Conservation (phyloP, 2,888 invertebrate species). For the Mesodorylaimus sp. region DNA sequence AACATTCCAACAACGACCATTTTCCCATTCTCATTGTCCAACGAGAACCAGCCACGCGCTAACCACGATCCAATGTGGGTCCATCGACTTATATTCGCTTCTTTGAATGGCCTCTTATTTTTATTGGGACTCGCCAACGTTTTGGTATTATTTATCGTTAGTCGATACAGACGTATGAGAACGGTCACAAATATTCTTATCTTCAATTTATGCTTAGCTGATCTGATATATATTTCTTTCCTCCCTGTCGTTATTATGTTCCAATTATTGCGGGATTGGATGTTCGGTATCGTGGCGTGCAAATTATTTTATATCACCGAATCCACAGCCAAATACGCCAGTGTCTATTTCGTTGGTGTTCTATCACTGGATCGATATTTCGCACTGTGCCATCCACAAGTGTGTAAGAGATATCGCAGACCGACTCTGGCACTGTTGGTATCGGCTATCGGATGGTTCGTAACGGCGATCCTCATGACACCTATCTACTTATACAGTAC, state of each 20-base stretch:
- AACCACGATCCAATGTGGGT: no score
- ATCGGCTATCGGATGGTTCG: not conserved
- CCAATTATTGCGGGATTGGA: not conserved
- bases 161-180: not conserved
- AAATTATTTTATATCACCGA: constrained; percentile 7
- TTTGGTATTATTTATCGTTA: not conserved
- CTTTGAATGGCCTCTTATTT: no score
- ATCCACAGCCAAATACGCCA: constrained; percentile 7
- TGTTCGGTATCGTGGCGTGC: constrained; percentile 6
- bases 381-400: constrained; percentile 6
- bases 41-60: no score
- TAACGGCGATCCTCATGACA: not conserved
- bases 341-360: constrained; percentile 6
- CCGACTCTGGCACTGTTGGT: not conserved
- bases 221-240: not conserved
- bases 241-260: constrained; percentile 6
- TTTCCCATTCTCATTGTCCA: no score
- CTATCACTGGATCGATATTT: constrained; percentile 10
- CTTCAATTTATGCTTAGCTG: constrained; percentile 9
- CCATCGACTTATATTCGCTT: no score
- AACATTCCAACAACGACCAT: no score
- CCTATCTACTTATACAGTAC: constrained; percentile 5
- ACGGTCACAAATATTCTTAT: constrained; percentile 10
- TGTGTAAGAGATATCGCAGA: not conserved
- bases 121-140: constrained; percentile 4